Percentiles rank a stretch among this genome's conserved stretches.
These are phyloP conservation scores for Lucinisca nassula DNA, from an alignment of 2,888 invertebrate species.

Conservation along the genomic window DNA sequence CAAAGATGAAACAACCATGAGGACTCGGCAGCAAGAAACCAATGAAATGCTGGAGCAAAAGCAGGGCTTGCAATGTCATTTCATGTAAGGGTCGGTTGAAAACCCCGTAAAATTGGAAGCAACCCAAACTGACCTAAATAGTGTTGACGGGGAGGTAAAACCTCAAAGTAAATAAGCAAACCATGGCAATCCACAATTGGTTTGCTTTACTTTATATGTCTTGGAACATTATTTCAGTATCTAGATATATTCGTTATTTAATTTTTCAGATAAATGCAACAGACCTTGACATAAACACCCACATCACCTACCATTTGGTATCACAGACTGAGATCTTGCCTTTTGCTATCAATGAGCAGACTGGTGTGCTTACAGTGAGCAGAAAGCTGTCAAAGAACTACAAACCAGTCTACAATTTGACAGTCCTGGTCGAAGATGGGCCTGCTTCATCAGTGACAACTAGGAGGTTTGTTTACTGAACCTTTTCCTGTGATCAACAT, in stretches of 20 bases:
- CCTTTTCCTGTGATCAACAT: too few relatives aligned
- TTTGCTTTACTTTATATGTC: background rate
- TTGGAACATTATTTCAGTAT: background rate
- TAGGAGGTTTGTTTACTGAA: background rate
- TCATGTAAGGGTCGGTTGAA: too few relatives aligned
- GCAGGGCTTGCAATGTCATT: too few relatives aligned
- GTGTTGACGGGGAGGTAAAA: too few relatives aligned
- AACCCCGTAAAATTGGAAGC: too few relatives aligned
- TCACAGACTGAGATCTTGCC: background rate
- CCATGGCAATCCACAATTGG: background rate
- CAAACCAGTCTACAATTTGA: background rate
- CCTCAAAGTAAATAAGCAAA: background rate
- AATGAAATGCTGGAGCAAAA: too few relatives aligned
- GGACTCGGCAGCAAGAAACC: too few relatives aligned
- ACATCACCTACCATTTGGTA: background rate
- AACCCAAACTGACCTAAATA: too few relatives aligned
- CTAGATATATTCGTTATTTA: too few relatives aligned
- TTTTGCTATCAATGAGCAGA: background rate
- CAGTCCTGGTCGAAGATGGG: background rate
- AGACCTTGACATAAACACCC: background rate
- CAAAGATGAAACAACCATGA: too few relatives aligned
- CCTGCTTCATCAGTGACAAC: background rate
- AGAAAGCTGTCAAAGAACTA: background rate
- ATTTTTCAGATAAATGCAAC: background rate
- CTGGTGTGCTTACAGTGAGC: background rate